These are phyloP conservation scores for Passer domesticus DNA, from an alignment of 2,113 vertebrate genomes.

Conservation along the genomic window DNA sequence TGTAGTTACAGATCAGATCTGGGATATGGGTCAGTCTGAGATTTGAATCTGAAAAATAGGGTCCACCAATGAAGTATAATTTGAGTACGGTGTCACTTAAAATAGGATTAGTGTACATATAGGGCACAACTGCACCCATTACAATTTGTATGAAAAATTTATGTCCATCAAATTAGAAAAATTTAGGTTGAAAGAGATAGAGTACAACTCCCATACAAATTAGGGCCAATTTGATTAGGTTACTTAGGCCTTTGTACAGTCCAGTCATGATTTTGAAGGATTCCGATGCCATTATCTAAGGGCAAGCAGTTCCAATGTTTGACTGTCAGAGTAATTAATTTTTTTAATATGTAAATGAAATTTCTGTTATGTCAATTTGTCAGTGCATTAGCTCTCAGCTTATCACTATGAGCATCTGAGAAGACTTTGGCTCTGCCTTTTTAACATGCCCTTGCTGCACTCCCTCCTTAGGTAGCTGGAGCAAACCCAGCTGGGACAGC, in stretches of 20 bases:
- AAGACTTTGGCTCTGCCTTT: background rate
- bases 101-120: background rate
- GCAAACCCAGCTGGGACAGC: background rate
- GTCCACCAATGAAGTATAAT: background rate
- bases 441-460: background rate
- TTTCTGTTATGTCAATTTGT: background rate
- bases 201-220: background rate
- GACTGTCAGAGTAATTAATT: background rate
- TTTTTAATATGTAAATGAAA: background rate
- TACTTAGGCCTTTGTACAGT: background rate
- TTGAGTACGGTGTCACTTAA: background rate
- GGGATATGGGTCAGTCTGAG: background rate
- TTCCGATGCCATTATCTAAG: background rate
- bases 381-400: background rate
- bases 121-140: background rate
- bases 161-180: background rate
- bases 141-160: background rate
- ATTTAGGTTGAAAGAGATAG: background rate
- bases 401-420: background rate
- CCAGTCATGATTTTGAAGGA: background rate
- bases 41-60: background rate
- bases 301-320: background rate
- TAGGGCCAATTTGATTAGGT: background rate
- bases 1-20: background rate
- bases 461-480: background rate